phyloP scores from a whole-genome alignment of 2,888 invertebrate species.

The Onchidella celtica region DNA sequence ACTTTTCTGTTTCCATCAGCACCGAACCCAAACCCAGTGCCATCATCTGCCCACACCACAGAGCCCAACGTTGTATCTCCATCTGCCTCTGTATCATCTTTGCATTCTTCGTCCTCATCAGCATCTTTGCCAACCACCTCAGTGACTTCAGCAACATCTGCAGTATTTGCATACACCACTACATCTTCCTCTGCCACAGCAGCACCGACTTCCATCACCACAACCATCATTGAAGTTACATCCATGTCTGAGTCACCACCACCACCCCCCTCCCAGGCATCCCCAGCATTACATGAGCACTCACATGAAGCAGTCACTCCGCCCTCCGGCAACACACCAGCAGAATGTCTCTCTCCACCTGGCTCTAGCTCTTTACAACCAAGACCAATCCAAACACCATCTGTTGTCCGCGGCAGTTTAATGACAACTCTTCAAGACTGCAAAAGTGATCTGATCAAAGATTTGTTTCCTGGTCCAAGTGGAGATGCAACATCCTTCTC shows the following conservation, averaged over 20 bases:
- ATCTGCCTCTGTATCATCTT: not conserved
- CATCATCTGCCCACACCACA: not conserved
- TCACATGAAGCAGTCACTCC: too few relatives aligned
- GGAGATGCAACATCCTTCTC: not conserved
- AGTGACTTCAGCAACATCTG: not conserved
- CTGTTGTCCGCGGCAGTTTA: not conserved
- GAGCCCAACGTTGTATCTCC: not conserved
- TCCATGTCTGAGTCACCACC: not conserved
- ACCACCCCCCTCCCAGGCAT: not conserved
- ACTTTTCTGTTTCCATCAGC: slow-evolving; percentile 43
- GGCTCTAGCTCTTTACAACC: not conserved
- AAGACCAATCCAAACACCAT: not conserved
- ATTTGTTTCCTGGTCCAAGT: slow-evolving; percentile 29
- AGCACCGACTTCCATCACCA: not conserved
- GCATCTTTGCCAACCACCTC: not conserved
- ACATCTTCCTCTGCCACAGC: not conserved
- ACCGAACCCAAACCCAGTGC: not conserved
- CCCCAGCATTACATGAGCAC: too few relatives aligned
- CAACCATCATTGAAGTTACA: slow-evolving; percentile 2
- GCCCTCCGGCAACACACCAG: not conserved
- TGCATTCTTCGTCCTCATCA: not conserved
- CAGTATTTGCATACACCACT: too few relatives aligned
- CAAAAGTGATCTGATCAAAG: not conserved
- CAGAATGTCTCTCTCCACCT: not conserved
- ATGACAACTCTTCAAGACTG: not conserved